Evolutionary conservation across 2,113 vertebrate species (phyloP), one percentile per base, ranked within the genome.

Genomic region (Podocnemis expansa): DNA sequence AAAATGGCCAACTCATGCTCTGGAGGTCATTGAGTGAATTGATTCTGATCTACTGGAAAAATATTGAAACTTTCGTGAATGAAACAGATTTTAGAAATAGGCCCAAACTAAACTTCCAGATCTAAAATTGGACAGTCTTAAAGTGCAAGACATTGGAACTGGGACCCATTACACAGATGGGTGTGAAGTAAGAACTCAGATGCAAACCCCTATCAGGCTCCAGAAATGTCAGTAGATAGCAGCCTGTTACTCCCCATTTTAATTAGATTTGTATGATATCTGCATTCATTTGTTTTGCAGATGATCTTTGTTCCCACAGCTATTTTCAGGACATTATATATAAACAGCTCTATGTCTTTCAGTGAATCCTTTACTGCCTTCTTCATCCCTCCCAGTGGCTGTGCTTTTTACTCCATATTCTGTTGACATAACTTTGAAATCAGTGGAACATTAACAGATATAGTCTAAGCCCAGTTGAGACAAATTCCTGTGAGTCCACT

Each of bases 341-440:
- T 1, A 2, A 91, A 51, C 10, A 51, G 2, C 43, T 45, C 43
- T 51, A 2, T 0, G 1, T 4, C 87, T 90, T 78, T 10, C 16
- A 1, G 43, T 31, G 45, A 16, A 82, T 73, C 5, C 85, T 73
- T 29, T 63, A 41, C 82, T 25, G 41, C 22, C 73, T 27, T 75
- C 38, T 45, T 45, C 24, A 43, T 27, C 41, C 12, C 3, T 45
- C 41, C 13, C 38, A 4, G 11, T 76, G 41, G 25, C 73, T 45
- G 38, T 45, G 73, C 38, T 76, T 24, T 70, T 17, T 70, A 70
- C 17, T 70, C 70, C 11, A 12, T 43, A 75, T 6, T 89, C 54
- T 76, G 24, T 45, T 76, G 22, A 27, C 12, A 5, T 78, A n/a
- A 70, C n/a, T 2, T 27, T 78, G 41, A 51, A 79, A 55, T 51